These are phyloP conservation scores for Aquatica leii DNA, from an alignment of 2,888 invertebrate genomes.

Conservation along the genomic window DNA sequence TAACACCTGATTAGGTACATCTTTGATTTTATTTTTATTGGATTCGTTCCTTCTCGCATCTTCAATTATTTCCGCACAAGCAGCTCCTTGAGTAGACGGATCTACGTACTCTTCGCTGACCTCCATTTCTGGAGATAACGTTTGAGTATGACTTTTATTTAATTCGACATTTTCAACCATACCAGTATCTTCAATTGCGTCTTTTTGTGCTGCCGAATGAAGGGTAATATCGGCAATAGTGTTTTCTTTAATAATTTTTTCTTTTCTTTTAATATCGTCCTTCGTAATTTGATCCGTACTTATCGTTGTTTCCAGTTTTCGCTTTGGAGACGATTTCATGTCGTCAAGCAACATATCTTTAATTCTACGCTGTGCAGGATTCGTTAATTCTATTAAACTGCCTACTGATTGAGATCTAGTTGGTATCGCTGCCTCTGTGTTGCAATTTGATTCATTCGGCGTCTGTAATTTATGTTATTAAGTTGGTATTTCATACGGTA, in stretches of 20 bases:
- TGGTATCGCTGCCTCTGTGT: constrained; percentile 57
- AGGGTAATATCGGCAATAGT: constrained; percentile 58
- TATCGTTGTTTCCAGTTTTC: constrained; percentile 79
- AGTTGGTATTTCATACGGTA: background rate
- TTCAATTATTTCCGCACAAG: constrained; percentile 60
- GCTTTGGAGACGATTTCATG: constrained; percentile 69
- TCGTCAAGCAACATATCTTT: constrained; percentile 74
- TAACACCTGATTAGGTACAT: constrained; percentile 39
- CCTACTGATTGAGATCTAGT: constrained; percentile 74
- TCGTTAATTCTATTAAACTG: constrained; percentile 76
- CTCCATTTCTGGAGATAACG: constrained; percentile 54
- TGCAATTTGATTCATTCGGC: constrained; percentile 50
- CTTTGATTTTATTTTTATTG: constrained; percentile 42
- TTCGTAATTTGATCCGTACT: constrained; percentile 70
- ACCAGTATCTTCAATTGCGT: constrained; percentile 50
- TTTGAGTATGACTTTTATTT: constrained; percentile 55
- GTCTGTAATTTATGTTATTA: constrained; percentile 35
- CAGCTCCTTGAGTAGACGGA: constrained; percentile 57
- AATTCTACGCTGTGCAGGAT: constrained; percentile 76
- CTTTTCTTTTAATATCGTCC: constrained; percentile 66
- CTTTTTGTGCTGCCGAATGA: constrained; percentile 50
- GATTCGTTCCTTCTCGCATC: constrained; percentile 58
- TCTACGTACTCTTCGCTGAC: constrained; percentile 48
- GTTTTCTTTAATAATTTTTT: constrained; percentile 65
- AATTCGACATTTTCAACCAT: constrained; percentile 52